Evolutionary conservation across 2,113 vertebrate genomes (phyloP).

Genomic region (Hippolais icterina): DNA sequence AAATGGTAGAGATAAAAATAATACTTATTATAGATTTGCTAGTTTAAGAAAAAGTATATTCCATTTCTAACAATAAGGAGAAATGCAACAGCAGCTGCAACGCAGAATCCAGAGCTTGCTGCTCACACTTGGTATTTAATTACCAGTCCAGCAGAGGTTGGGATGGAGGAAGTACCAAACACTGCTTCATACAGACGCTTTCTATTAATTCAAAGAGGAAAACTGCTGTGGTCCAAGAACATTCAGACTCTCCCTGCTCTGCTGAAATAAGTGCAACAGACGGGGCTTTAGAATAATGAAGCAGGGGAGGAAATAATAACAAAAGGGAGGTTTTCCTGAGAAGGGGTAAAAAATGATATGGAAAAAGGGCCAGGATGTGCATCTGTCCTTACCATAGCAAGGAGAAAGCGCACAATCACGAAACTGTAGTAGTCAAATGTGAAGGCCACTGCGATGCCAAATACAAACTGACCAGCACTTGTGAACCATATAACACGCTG

Average conservation of each 20-base stretch:
- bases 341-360: neutral
- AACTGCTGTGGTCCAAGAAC: slow-evolving; percentile 57
- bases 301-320: neutral
- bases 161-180: slow-evolving; percentile 60
- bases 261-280: slow-evolving; percentile 66
- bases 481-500: slow-evolving; percentile 83
- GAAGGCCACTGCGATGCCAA: slow-evolving; percentile 84
- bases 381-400: slow-evolving; percentile 85
- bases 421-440: slow-evolving; percentile 87
- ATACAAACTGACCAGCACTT: slow-evolving; percentile 82
- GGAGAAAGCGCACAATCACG: slow-evolving; percentile 82
- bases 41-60: neutral
- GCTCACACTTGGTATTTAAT: slow-evolving; percentile 57
- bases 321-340: slow-evolving; percentile 44
- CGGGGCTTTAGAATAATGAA: slow-evolving; percentile 57
- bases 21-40: neutral
- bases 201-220: slow-evolving; percentile 65
- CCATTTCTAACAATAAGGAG: neutral
- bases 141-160: slow-evolving; percentile 65
- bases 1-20: neutral
- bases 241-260: slow-evolving; percentile 64
- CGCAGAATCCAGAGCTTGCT: slow-evolving; percentile 34
- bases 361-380: neutral
- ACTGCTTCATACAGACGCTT: slow-evolving; percentile 51
- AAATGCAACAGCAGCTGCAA: slow-evolving; percentile 23